Evolutionary conservation across 2,797 vertebrate genomes (phyloP).

Genomic region (Lerista edwardsae): DNA sequence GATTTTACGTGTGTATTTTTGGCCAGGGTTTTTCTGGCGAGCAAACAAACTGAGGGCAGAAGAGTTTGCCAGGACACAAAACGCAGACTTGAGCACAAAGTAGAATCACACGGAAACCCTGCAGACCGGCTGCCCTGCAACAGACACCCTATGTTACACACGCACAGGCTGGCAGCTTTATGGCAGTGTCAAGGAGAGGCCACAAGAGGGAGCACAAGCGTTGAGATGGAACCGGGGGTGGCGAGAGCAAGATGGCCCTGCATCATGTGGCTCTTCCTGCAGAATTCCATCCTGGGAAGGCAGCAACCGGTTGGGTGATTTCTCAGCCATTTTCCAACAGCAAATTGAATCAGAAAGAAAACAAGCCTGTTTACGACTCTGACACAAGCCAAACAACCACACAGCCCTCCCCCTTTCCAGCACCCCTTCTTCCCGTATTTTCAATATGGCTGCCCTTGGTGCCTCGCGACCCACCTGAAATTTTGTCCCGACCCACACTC

Average conservation of each 20-base stretch:
- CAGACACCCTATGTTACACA: rapidly evolving
- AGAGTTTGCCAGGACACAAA: slow-evolving; percentile 42
- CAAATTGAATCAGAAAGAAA: too few relatives aligned
- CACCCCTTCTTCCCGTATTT: too few relatives aligned
- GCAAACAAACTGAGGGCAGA: slow-evolving; percentile 46
- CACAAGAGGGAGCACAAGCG: rapidly evolving
- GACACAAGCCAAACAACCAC: too few relatives aligned
- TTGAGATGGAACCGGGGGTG: background rate
- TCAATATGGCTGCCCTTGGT: too few relatives aligned
- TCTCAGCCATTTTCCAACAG: too few relatives aligned
- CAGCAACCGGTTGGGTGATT: too few relatives aligned
- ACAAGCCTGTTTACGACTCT: too few relatives aligned
- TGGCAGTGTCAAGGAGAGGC: rapidly evolving
- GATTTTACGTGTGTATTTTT: slow-evolving; percentile 20
- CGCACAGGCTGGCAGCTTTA: background rate
- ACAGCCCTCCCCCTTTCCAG: too few relatives aligned
- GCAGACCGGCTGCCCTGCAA: background rate
- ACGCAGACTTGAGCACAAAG: slow-evolving; percentile 27
- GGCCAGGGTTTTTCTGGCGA: slow-evolving; percentile 50
- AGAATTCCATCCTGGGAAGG: background rate
- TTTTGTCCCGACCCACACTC: too few relatives aligned
- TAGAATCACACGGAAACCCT: background rate
- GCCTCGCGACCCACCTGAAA: too few relatives aligned
- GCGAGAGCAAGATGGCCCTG: background rate
- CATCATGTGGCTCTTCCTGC: background rate